These are phyloP conservation scores for Zaprionus lachaisei DNA, from an alignment of 1,140 invertebrate species.

Conservation along the genomic window DNA sequence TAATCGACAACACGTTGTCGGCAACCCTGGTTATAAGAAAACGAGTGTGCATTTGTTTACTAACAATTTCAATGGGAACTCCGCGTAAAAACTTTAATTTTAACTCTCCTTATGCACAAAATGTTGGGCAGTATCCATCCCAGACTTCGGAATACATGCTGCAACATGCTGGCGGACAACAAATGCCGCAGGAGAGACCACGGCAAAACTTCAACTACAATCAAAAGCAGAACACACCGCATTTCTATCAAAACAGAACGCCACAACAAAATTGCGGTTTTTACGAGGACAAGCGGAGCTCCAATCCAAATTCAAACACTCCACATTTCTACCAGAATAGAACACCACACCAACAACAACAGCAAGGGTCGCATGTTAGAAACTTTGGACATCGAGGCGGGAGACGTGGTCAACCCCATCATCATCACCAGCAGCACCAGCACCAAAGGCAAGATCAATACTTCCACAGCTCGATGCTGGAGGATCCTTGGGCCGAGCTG, in stretches of 20 bases:
- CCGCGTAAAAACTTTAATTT: conserved; percentile 52
- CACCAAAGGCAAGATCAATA: conserved; percentile 44
- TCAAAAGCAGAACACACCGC: conserved; percentile 38
- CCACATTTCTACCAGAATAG: conserved; percentile 36
- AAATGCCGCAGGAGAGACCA: conserved; percentile 8
- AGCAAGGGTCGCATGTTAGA: conserved; percentile 5
- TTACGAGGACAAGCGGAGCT: conserved; percentile 29
- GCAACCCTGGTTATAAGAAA: not conserved
- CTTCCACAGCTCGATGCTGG: conserved; percentile 73
- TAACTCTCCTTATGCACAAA: conserved; percentile 38
- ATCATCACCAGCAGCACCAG: conserved; percentile 24
- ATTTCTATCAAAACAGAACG: conserved; percentile 63
- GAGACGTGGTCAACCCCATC: conserved; percentile 24
- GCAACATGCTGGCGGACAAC: conserved; percentile 58
- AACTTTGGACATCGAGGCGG: conserved; percentile 48
- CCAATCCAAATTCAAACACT: not conserved
- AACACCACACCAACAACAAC: conserved; percentile 21
- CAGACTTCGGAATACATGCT: conserved; percentile 57
- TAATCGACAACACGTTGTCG: conserved; percentile 6
- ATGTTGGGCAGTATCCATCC: conserved; percentile 58
- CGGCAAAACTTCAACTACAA: conserved; percentile 13
- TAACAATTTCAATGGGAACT: conserved; percentile 48
- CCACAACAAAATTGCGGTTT: conserved; percentile 36
- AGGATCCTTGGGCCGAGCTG: conserved; percentile 76
- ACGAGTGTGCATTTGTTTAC: conserved; percentile 20